Base-by-base conservation (phyloP, 2,888 invertebrate species). In the Drosophila cracens region DNA sequence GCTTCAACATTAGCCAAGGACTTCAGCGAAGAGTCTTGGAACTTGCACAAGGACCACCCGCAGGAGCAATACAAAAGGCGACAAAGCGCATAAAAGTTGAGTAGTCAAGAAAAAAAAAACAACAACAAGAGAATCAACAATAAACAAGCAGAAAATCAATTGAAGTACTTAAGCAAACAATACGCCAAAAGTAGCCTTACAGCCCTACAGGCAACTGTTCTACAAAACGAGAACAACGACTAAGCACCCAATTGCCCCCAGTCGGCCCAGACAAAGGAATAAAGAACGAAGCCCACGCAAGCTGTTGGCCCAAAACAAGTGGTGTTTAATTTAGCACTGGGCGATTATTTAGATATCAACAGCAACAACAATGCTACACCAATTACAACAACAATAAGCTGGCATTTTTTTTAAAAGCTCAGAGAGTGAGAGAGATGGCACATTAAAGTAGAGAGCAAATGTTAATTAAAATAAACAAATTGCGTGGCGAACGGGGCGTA, bases 91-190 rank as follows among this genome's bases (percentile, higher is more conserved):
- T 76, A 80, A 70, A 79, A 78, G 61, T 75, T 62, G 72, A 76
- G 72, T 81, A 54, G 58, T 51, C 53, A 64, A 57, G 60, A 46
- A 46, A 4, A 27, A 8, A 21, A 21, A n/a, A 11, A 11, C 60
- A 36, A 38, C 38, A 66, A 70, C 43, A 81, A 76, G 60, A 76
- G 58, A 51, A 70, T 38, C 73, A 81, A 87, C 82, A 84, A 86
- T 87, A 82, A 89, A 85, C 73, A 83, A 81, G 74, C 74, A 68
- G 70, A 78, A 85, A 85, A 85, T 85, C 85, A 85, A 86, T 86
- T 88, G 85, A 86, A 86, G 89, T 86, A 88, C 89, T 85, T 90
- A 83, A 64, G 76, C 87, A 86, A 85, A 85, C 90, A 85, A 85
- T 87, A 86, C 56, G 51, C 78, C 48, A 29, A 40, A 61, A 58